Base-by-base conservation (phyloP, 2,113 vertebrate genomes). In the Ivindomyrus marchei region DNA sequence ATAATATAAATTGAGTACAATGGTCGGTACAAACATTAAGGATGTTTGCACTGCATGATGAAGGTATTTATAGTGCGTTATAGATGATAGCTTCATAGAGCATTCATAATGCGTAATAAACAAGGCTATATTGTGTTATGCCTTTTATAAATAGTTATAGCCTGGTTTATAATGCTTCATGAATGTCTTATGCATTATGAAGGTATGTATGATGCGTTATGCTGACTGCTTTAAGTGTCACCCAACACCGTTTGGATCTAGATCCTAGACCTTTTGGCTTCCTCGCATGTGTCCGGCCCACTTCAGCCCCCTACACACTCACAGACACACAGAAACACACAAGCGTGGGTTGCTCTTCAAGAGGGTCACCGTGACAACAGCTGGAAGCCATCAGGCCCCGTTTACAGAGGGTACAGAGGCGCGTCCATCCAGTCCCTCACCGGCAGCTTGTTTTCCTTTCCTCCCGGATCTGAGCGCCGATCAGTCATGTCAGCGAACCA, bases 391-490 rank as follows among this genome's bases (percentile, higher is more conserved):
- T 85, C 31, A 85, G 83, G 24, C 19, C 45, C 6, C 3, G 21
- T 85, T 85, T 47, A 46, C 45, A 11, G 21, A 4, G 74, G 13
- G 74, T 80, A 39, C 36, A 15, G 6, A 80, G 74, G 74, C 5
- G 31, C 36, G 5, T 80, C 74, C 17, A 10, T 42, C 36, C 74
- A 39, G 74, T 80, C 74, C 83, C 83, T n/a, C 42, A 39, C 39
- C 46, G 3, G 10, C 46, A 0, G 31, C 36, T 42, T 80, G 19
- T 77, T 53, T 80, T 83, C 39, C 66, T 53, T 45, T 90, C 86
- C 89, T 56, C 85, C 85, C 77, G 85, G 89, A 56, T 24, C 50
- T 47, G 45, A 90, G 62, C 31, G 24, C 85, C 1, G 10, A n/a
- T 27, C 56, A 42, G 62, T 87, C 89, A 4, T 4, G 56, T 36